A percentile compares a stretch with the other conserved stretches of the same genome.
These are phyloP conservation scores for Drosophila nr. perissopoda DNA, from an alignment of 2,888 invertebrate genomes.

Conservation along the genomic window DNA sequence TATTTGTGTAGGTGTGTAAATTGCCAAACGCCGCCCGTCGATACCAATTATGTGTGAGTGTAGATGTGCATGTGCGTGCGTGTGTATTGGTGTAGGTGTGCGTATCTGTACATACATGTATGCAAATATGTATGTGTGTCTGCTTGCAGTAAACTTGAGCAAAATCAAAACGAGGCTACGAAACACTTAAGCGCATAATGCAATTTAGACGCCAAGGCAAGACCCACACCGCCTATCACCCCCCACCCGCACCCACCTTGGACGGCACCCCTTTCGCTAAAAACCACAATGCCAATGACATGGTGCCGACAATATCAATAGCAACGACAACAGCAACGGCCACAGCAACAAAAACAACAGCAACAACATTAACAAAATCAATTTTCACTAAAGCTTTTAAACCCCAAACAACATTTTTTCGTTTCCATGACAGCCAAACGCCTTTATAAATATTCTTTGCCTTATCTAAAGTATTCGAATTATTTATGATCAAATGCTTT, in stretches of 20 bases:
- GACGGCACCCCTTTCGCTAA: constrained; percentile 9
- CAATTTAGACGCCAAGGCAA: constrained; percentile 70
- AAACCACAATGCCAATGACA: constrained; percentile 60
- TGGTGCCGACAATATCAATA: constrained; percentile 48
- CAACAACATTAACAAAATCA: constrained; percentile 22
- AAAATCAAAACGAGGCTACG: constrained; percentile 73
- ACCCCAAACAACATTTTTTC: constrained; percentile 11
- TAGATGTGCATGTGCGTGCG: constrained; percentile 28
- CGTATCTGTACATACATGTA: constrained; percentile 29
- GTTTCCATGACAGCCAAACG: constrained; percentile 35
- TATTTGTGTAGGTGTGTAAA: constrained; percentile 26
- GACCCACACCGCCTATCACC: constrained; percentile 15
- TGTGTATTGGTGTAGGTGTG: constrained; percentile 31
- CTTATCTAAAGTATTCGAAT: constrained; percentile 29
- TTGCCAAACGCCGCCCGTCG: constrained; percentile 36
- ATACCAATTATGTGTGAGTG: constrained; percentile 43
- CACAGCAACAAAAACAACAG: constrained; percentile 2
- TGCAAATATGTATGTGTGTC: constrained; percentile 25
- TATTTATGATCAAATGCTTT: constrained; percentile 6
- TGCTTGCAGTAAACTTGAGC: constrained; percentile 67
- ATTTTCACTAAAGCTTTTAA: constrained; percentile 44
- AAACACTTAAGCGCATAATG: constrained; percentile 77
- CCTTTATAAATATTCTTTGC: constrained; percentile 11
- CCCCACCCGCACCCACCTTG: not conserved
- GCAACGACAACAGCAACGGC: constrained; percentile 21